These are phyloP conservation scores for Anastrepha ludens DNA, from an alignment of 1,140 invertebrate genomes.

Conservation along the genomic window DNA sequence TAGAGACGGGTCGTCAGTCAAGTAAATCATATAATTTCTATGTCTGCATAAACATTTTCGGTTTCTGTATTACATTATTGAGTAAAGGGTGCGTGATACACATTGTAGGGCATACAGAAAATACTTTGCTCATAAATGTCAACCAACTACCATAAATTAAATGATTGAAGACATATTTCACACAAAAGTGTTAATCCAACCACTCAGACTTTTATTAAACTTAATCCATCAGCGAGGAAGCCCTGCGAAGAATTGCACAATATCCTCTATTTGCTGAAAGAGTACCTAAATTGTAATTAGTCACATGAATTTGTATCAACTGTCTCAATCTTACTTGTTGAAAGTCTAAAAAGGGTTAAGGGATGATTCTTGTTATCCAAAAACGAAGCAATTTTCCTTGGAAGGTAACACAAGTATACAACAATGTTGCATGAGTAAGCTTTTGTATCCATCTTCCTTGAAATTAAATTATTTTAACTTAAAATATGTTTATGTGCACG, in stretches of 20 bases:
- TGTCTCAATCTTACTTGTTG: background rate
- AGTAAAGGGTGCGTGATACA: background rate
- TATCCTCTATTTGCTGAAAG: background rate
- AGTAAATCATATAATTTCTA: no score
- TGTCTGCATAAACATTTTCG: background rate
- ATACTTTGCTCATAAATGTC: slow-evolving; percentile 69
- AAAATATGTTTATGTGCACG: no score
- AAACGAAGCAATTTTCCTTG: background rate
- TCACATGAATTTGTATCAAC: background rate
- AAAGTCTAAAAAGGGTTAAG: slow-evolving; percentile 39
- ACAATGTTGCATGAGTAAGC: background rate
- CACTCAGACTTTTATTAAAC: slow-evolving; percentile 55
- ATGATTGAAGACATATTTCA: slow-evolving; percentile 70
- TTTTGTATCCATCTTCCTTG: background rate
- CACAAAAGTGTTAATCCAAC: slow-evolving; percentile 19
- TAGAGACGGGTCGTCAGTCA: background rate
- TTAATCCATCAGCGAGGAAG: slow-evolving; percentile 6
- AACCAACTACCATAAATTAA: slow-evolving; percentile 66
- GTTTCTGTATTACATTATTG: background rate
- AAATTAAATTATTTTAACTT: no score
- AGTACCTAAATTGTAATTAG: background rate
- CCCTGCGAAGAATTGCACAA: background rate
- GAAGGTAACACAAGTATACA: no score
- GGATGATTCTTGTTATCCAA: background rate
- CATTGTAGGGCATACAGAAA: background rate